phyloP scores from a whole-genome alignment of 1,140 invertebrate species.

The Drosophila repletoides region DNA sequence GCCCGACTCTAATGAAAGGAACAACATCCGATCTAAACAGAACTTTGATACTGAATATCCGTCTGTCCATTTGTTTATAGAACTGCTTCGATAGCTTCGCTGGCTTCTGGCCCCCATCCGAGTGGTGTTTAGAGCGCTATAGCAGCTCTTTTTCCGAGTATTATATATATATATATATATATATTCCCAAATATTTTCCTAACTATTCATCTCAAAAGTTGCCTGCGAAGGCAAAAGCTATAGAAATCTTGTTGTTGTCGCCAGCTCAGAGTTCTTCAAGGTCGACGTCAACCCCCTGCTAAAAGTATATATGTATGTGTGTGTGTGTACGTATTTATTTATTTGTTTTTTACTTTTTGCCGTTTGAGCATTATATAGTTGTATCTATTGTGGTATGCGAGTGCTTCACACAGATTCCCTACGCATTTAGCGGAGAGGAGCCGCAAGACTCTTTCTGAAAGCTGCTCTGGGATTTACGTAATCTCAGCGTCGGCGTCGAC shows the following conservation, averaged over 20 bases:
- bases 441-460: no score
- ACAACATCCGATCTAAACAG: no score
- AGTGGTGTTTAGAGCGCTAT: no score
- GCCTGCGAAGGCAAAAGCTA: background rate
- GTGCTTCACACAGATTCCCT: background rate
- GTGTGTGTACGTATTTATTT: conserved; percentile 5
- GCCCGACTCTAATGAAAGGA: no score
- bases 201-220: conserved; percentile 27
- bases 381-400: conserved; percentile 18
- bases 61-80: no score
- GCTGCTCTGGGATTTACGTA: conserved; percentile 66
- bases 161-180: background rate
- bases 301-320: background rate
- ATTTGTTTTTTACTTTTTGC: conserved; percentile 23
- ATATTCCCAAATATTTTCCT: conserved; percentile 24
- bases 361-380: no score
- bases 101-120: no score
- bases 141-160: background rate
- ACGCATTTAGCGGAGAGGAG: conserved; percentile 19
- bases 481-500: conserved; percentile 51
- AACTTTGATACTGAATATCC: no score
- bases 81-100: no score
- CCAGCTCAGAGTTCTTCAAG: conserved; percentile 34
- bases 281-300: conserved; percentile 29
- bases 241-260: conserved; percentile 24